Conservation (phyloP, 2,113 vertebrate species). For the Crotophaga sulcirostris region DNA sequence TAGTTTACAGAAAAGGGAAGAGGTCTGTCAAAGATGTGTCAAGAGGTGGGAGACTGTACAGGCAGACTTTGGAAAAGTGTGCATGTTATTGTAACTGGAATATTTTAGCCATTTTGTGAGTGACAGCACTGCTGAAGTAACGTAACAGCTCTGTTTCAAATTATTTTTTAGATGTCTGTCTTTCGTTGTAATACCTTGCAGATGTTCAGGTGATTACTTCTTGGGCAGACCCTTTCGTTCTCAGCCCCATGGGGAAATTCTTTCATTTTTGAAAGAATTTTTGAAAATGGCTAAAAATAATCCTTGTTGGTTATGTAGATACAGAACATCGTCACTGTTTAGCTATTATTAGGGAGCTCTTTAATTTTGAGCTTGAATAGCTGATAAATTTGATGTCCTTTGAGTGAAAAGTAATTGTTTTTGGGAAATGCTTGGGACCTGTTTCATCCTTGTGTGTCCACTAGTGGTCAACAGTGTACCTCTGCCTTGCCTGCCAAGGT, state of each 20-base stretch:
- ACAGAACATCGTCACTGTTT: neutral
- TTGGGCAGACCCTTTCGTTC: neutral
- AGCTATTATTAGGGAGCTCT: neutral
- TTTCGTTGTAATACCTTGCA: neutral
- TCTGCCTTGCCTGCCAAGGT: neutral
- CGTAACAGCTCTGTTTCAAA: neutral
- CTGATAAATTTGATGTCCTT: neutral
- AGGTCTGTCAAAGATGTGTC: neutral
- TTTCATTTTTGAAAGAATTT: too few species aligned
- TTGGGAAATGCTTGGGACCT: fast-evolving
- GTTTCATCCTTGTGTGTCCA: neutral
- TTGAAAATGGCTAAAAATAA: neutral
- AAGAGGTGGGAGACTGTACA: neutral
- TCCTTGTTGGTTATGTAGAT: neutral
- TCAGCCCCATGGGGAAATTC: neutral
- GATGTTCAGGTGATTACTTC: neutral
- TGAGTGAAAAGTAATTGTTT: neutral
- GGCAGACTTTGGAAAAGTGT: neutral
- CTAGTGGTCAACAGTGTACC: fast-evolving
- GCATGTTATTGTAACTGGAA: neutral
- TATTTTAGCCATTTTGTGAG: neutral
- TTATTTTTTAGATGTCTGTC: neutral
- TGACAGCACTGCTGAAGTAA: neutral
- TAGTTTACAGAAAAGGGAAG: neutral
- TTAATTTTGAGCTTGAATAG: neutral